Conservation (phyloP, 2,888 invertebrate genomes). For the Lysandra bellargus region DNA sequence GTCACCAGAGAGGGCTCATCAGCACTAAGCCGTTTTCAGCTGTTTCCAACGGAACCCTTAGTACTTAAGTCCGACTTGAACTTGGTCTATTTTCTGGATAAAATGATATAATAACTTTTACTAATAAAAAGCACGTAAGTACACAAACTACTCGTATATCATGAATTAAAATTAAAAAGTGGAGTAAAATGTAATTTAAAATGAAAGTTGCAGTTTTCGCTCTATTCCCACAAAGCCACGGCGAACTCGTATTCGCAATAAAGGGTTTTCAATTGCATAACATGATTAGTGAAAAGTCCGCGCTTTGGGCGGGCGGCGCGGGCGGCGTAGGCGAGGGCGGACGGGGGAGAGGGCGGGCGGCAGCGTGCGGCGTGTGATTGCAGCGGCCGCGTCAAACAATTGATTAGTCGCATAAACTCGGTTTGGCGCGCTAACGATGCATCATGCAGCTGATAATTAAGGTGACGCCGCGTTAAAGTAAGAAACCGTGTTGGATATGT, state of each 20-base stretch:
- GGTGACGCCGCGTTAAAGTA: no score
- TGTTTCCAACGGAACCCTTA: no score
- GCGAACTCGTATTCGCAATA: neutral
- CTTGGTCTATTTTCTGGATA: no score
- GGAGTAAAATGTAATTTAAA: no score
- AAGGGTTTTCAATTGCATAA: conserved; percentile 31
- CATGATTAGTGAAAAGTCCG: conserved; percentile 40
- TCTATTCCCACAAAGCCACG: neutral
- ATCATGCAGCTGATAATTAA: conserved; percentile 79
- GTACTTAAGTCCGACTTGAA: no score
- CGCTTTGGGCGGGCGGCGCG: conserved; percentile 36
- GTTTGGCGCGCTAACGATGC: conserved; percentile 80
- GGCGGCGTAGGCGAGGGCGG: conserved; percentile 40
- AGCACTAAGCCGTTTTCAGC: no score
- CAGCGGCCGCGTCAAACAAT: conserved; percentile 79
- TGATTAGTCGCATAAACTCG: conserved; percentile 81
- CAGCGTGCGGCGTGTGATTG: conserved; percentile 68
- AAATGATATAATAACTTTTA: no score
- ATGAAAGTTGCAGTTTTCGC: neutral
- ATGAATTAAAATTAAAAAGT: no score
- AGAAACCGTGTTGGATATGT: no score
- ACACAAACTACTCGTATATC: no score
- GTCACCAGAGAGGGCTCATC: no score
- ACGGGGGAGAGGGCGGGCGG: conserved; percentile 46
- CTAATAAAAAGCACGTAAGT: no score